Evolutionary conservation across 2,797 vertebrate genomes (phyloP), one percentile per base, ranked within the genome.

Genomic region (Platyrinchus mystaceus): DNA sequence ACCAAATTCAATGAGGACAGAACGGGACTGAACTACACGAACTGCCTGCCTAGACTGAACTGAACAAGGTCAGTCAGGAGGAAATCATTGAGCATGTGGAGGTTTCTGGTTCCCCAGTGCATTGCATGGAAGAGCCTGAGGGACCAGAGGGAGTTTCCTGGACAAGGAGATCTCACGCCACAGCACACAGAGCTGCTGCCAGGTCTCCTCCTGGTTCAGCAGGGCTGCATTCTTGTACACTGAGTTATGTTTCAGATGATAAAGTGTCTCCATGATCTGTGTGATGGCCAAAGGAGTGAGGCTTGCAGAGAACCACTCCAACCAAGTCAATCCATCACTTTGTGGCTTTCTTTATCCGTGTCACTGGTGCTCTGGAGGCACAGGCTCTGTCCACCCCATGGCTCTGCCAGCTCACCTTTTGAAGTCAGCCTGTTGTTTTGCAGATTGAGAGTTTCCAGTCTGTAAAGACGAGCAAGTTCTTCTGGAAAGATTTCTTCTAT

Each of bases 371-470:
- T 43, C 34, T 49, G 30, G 23, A 79, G 67, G 24, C 5, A 28
- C 49, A 66, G 49, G 27, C 39, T 37, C 36, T 56, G 63, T 39
- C 64, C 16, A 10, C 13, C 52, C 83, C 10, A 0, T 0, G 1
- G 47, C 89, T 49, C 80, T 43, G 76, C 50, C 27, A 1, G 26
- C 95, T 98, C 98, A 99, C 99, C 99, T 90, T 98, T 98, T 41
- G 99, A 98, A 27, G 98, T 99, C 74, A 99, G 98, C 74, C 98
- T 98, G 97, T 99, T 99, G 98, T 99, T 99, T 95, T 99, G 99
- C 69, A 99, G 98, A 97, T 99, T 99, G 83, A 99, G 98, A 2
- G 99, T 99, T 97, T 99, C 99, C 37, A 99, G 97, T 27, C 97
- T 98, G 84, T 98, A 97, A 87, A 99, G 98, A 82, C 98, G 98